A percentile compares a stretch with the other conserved stretches of the same genome.
These are phyloP conservation scores for Drosophila ficusphila DNA, from an alignment of 1,140 invertebrate species.

Conservation along the genomic window DNA sequence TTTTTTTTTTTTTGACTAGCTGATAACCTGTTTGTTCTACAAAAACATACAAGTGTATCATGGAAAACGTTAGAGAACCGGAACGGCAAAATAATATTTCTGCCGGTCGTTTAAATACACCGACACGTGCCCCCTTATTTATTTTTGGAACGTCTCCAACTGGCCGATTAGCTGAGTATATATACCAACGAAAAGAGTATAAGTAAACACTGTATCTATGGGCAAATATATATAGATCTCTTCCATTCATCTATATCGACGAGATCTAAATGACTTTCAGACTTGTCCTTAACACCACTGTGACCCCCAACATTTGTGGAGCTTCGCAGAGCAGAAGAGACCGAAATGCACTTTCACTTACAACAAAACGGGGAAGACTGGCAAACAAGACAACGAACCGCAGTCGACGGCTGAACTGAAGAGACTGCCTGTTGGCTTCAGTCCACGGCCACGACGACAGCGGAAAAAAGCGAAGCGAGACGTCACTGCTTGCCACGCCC, in stretches of 20 bases:
- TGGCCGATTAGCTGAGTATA: constrained; percentile 46
- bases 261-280: constrained; percentile 26
- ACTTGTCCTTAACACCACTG: constrained; percentile 51
- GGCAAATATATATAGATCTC: neutral
- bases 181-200: constrained; percentile 14
- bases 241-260: neutral
- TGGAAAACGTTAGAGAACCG: constrained; percentile 36
- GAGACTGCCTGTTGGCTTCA: constrained; percentile 61
- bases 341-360: constrained; percentile 67
- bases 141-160: constrained; percentile 49
- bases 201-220: constrained; percentile 16
- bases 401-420: constrained; percentile 61
- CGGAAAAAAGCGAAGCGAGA: constrained; percentile 4
- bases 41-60: constrained; percentile 20
- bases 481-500: constrained; percentile 22
- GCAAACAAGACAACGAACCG: constrained; percentile 39
- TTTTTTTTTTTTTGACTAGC: constrained; percentile 46
- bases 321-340: constrained; percentile 41
- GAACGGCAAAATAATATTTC: constrained; percentile 46
- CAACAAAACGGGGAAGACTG: constrained; percentile 43
- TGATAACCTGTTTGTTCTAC: constrained; percentile 69
- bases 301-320: constrained; percentile 49
- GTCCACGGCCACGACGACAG: constrained; percentile 35
- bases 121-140: constrained; percentile 64
- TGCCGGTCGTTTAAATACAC: constrained; percentile 8